Conservation (phyloP, 2,113 vertebrate genomes). For the Cinclus mexicanus region DNA sequence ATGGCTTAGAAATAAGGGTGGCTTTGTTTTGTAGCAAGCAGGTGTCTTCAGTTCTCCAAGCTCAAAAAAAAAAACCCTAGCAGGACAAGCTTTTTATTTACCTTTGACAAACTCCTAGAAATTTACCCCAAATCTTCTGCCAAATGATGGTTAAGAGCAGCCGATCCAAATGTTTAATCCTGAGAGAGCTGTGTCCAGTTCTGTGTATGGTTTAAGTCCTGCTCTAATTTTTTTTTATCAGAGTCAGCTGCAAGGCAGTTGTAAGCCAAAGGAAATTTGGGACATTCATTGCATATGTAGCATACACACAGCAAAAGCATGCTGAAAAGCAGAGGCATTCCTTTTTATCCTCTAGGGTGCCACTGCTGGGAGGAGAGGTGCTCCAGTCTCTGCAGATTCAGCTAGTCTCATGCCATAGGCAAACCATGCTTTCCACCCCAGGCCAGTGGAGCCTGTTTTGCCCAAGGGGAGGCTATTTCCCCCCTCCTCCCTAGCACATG, state of each 20-base stretch:
- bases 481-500: not conserved
- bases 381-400: not conserved
- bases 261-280: conserved; percentile 44
- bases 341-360: not conserved
- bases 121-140: not conserved
- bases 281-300: not conserved
- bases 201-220: not conserved
- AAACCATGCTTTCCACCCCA: not conserved
- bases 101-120: not conserved
- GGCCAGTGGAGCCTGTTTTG: not conserved
- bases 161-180: not conserved
- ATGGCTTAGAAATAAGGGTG: not conserved
- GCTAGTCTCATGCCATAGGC: not conserved
- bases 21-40: conserved; percentile 19
- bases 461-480: not conserved
- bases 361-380: not conserved
- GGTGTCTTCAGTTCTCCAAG: conserved; percentile 2
- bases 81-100: not conserved
- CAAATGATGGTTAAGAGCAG: not conserved
- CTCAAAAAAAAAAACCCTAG: not conserved
- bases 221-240: not conserved
- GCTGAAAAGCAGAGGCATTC: conserved; percentile 15
- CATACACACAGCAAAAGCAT: not conserved
- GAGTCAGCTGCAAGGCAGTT: not conserved
- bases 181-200: not conserved